Evolutionary conservation across 2,797 vertebrate species (phyloP).

Genomic region (Sparus aurata): DNA sequence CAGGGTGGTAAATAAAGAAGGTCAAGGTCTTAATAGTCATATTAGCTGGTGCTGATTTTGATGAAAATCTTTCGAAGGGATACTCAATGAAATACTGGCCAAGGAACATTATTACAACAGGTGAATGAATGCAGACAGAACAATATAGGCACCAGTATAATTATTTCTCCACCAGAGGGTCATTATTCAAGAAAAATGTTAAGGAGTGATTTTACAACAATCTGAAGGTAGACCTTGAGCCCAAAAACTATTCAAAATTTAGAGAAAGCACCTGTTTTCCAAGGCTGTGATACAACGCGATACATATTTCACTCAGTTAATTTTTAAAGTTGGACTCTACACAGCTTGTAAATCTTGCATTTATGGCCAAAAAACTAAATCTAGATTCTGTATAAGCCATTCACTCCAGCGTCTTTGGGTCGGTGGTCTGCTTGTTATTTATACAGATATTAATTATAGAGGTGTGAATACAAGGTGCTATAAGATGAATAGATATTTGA

Average conservation of each 20-base stretch:
- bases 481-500: constrained; percentile 15
- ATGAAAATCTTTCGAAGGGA: neutral
- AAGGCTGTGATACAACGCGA: constrained; percentile 19
- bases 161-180: neutral
- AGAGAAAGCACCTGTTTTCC: constrained; percentile 1
- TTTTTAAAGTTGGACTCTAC: constrained; percentile 8
- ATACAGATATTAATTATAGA: constrained; percentile 17
- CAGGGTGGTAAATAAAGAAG: neutral
- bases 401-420: neutral
- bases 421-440: constrained; percentile 7
- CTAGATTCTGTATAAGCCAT: constrained; percentile 1
- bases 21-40: neutral
- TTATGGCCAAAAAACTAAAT: constrained; percentile 10
- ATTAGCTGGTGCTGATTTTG: neutral
- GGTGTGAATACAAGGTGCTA: constrained; percentile 4
- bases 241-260: constrained; percentile 16
- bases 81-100: neutral
- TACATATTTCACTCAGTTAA: constrained; percentile 26
- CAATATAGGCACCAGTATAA: neutral
- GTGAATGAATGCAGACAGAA: neutral
- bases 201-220: constrained; percentile 2
- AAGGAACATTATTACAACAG: neutral
- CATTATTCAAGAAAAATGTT: neutral
- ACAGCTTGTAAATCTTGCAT: constrained; percentile 30
- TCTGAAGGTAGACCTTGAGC: constrained; percentile 9